Percentiles rank a stretch among this genome's conserved stretches.
Evolutionary conservation across 1,140 invertebrate species (phyloP).

Genomic region (Microvelia longipes): DNA sequence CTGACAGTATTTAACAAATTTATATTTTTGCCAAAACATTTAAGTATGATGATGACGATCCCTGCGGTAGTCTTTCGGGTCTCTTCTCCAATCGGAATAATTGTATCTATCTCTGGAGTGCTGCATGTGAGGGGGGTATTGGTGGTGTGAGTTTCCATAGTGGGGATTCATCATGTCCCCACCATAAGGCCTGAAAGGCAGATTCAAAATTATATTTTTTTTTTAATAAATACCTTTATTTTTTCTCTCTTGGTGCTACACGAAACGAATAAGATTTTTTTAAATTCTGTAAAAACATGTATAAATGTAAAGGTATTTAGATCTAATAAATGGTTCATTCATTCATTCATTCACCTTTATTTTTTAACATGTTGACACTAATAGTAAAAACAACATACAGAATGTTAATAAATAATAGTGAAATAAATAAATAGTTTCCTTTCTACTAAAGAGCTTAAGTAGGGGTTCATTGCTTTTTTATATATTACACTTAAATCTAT

Average conservation of each 20-base stretch:
- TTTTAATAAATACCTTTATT: background rate
- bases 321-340: background rate
- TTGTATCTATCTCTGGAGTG: slow-evolving; percentile 26
- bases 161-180: slow-evolving; percentile 14
- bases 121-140: slow-evolving; percentile 13
- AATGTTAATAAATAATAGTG: too few species aligned
- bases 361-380: too few species aligned
- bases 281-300: background rate
- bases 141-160: background rate
- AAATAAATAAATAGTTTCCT: too few species aligned
- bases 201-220: background rate
- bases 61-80: slow-evolving; percentile 12
- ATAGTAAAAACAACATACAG: too few species aligned
- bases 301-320: background rate
- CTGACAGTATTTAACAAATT: background rate
- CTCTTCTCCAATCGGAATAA: slow-evolving; percentile 12
- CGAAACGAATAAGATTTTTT: background rate
- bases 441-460: too few species aligned
- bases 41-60: slow-evolving; percentile 11
- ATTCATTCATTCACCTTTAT: background rate
- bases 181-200: slow-evolving; percentile 2
- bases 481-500: too few species aligned
- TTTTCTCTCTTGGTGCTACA: background rate
- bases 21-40: slow-evolving; percentile 4
- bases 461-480: too few species aligned